phyloP scores from a whole-genome alignment of 2,797 vertebrate species.

The Helicolenus hilgendorfi region DNA sequence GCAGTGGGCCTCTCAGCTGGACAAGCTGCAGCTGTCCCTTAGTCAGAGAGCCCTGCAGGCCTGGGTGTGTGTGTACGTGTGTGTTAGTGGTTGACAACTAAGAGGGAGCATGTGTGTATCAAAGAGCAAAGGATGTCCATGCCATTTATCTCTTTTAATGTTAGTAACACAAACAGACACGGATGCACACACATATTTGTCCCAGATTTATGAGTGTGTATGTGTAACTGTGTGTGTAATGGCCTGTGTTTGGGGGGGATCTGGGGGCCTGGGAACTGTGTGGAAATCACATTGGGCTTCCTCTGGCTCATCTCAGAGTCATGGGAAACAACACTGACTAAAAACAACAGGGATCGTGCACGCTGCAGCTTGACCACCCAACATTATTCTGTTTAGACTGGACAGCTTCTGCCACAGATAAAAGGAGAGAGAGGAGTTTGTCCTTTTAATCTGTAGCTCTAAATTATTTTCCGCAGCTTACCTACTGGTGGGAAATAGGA shows the following conservation, averaged over 20 bases:
- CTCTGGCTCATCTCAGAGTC: conserved; percentile 73
- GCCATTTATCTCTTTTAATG: conserved; percentile 68
- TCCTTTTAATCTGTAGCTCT: not conserved
- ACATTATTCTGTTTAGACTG: not conserved
- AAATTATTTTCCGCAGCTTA: not conserved
- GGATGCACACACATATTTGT: conserved; percentile 22
- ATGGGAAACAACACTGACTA: conserved; percentile 74
- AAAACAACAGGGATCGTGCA: conserved; percentile 53
- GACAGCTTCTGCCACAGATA: not conserved
- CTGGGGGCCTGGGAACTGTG: conserved; percentile 80
- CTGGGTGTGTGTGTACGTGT: not conserved
- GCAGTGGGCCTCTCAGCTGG: conserved; percentile 36
- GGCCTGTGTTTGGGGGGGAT: conserved; percentile 50
- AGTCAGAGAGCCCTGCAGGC: not conserved
- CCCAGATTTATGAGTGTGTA: conserved; percentile 36
- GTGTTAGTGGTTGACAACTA: conserved; percentile 25
- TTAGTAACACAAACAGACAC: conserved; percentile 34
- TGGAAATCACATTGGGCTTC: conserved; percentile 69
- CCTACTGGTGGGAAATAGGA: not conserved
- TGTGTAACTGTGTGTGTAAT: conserved; percentile 38
- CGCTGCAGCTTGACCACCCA: conserved; percentile 1
- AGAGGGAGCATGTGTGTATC: conserved; percentile 40
- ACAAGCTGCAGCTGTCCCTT: conserved; percentile 65
- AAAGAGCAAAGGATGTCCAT: conserved; percentile 52
- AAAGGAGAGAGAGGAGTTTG: not conserved